Evolutionary conservation across 2,797 vertebrate species (phyloP).

Genomic region (Labroides dimidiatus): DNA sequence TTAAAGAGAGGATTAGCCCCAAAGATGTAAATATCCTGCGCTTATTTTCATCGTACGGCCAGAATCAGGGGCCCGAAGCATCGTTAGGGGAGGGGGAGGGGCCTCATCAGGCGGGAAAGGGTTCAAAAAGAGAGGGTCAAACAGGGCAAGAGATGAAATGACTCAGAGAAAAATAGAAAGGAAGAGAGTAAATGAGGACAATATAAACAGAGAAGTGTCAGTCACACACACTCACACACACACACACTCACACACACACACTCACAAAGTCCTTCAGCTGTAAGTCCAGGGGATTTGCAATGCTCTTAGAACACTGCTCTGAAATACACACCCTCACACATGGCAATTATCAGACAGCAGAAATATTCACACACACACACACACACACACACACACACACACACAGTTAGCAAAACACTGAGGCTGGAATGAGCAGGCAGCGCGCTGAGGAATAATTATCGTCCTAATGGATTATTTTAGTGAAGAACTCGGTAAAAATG

Average conservation of each 20-base stretch:
- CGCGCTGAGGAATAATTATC: not conserved
- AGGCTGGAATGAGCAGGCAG: conserved; percentile 8
- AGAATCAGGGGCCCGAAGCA: conserved; percentile 47
- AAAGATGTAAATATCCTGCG: conserved; percentile 72
- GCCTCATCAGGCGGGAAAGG: conserved; percentile 8
- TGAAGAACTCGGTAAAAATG: not conserved
- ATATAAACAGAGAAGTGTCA: conserved; percentile 46
- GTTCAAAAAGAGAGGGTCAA: conserved; percentile 33
- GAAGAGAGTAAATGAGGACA: conserved; percentile 4
- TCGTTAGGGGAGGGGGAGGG: conserved; percentile 51
- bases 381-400: conserved; percentile 5
- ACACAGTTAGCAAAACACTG: conserved; percentile 18
- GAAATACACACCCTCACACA: conserved; percentile 33
- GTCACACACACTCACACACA: conserved; percentile 55
- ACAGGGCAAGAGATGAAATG: conserved; percentile 23
- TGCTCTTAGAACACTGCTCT: conserved; percentile 25
- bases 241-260: conserved; percentile 43
- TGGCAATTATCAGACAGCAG: conserved; percentile 29
- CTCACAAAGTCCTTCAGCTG: conserved; percentile 33
- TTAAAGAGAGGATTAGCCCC: conserved; percentile 74
- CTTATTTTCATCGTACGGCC: conserved; percentile 65
- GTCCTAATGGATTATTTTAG: not conserved
- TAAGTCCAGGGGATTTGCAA: conserved; percentile 44
- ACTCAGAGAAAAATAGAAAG: not conserved
- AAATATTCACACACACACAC: conserved; percentile 12